Percentiles rank a stretch among this genome's conserved stretches.
Evolutionary conservation across 2,888 invertebrate species (phyloP).

Genomic region (Drosophila recens): DNA sequence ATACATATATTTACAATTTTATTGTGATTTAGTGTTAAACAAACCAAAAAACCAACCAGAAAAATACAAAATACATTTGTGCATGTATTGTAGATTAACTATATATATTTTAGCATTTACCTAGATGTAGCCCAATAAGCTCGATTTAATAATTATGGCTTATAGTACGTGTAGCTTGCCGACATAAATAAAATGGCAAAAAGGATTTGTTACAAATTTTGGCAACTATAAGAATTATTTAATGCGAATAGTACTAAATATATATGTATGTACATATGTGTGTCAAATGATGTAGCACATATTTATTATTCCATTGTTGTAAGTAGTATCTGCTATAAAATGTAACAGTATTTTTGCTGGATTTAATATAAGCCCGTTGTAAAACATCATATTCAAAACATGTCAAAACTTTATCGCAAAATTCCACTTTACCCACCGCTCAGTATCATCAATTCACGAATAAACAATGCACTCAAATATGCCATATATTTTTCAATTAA

Average conservation of each 20-base stretch:
- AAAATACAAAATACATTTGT: constrained; percentile 19
- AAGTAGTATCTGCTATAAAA: constrained; percentile 21
- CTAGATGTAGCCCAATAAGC: constrained; percentile 3
- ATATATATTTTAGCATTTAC: constrained; percentile 20
- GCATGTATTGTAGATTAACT: constrained; percentile 11
- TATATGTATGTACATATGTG: constrained; percentile 4
- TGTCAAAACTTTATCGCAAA: constrained; percentile 30
- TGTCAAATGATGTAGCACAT: constrained; percentile 5
- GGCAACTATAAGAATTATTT: constrained; percentile 3
- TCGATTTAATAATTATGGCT: constrained; percentile 8
- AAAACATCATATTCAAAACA: constrained; percentile 22
- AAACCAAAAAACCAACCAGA: constrained; percentile 19
- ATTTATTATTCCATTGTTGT: constrained; percentile 27
- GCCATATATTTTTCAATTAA: constrained; percentile 4
- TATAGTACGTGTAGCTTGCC: constrained; percentile 1
- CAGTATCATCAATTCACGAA: constrained; percentile 15
- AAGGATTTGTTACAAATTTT: not conserved
- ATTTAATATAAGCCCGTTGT: constrained; percentile 8
- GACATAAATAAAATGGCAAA: constrained; percentile 2
- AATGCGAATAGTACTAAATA: constrained; percentile 3
- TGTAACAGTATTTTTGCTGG: constrained; percentile 17
- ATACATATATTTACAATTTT: constrained; percentile 21
- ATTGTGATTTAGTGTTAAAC: constrained; percentile 57
- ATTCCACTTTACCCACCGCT: constrained; percentile 19
- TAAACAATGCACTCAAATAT: constrained; percentile 15